These are phyloP conservation scores for Poecilia velifera DNA, from an alignment of 2,797 vertebrate genomes.

Conservation along the genomic window DNA sequence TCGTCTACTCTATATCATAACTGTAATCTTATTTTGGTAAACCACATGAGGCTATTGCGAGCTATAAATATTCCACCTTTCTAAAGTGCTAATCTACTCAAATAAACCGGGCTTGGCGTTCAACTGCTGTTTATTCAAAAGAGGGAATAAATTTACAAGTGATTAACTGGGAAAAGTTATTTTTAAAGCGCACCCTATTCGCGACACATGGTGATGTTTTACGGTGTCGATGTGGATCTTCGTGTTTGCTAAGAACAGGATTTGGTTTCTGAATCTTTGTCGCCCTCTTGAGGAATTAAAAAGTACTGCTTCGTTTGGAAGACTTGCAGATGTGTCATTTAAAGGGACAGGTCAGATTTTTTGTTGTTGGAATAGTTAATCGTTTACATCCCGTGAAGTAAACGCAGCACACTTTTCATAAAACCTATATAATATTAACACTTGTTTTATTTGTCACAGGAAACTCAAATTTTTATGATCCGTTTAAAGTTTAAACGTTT, in stretches of 20 bases:
- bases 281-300: slow-evolving; percentile 36
- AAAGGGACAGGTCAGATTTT: not conserved
- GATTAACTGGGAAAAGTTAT: fast-evolving
- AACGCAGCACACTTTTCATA: not conserved
- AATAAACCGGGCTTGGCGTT: not conserved
- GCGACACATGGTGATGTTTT: slow-evolving; percentile 72
- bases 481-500: not conserved
- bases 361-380: not conserved
- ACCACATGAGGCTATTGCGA: slow-evolving; percentile 23
- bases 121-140: not conserved
- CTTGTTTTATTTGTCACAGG: not conserved
- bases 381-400: not conserved
- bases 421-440: not conserved
- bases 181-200: slow-evolving; percentile 35
- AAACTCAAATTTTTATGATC: not conserved
- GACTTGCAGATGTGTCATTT: not conserved
- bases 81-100: not conserved
- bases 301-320: not conserved
- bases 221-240: slow-evolving; percentile 83
- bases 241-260: slow-evolving; percentile 59
- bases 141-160: not conserved
- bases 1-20: no score
- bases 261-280: slow-evolving; percentile 18
- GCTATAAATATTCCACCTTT: not conserved
- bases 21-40: slow-evolving; percentile 50